Evolutionary conservation across 2,888 invertebrate species (phyloP), one percentile per base, ranked within the genome.

Genomic region (Lagria hirta): DNA sequence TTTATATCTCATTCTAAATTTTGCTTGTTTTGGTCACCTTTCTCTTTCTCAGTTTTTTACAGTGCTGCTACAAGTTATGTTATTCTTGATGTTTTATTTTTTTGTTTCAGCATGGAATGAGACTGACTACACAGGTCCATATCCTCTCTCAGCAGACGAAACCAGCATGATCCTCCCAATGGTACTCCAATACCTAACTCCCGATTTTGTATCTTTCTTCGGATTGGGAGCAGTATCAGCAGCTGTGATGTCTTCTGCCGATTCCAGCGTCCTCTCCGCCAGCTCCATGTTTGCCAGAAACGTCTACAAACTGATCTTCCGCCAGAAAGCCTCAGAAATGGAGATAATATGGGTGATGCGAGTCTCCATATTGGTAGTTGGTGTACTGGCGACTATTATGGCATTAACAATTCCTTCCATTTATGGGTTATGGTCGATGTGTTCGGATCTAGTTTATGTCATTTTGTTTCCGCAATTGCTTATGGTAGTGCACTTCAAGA

Each of bases 271-370:
- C 33, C 80, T 99, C 11, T 96, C 97, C 12, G 98, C 98, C 2
- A 93, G 94, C 57, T 95, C 97, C 15, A 98, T 99, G 98, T 99
- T 99, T 69, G 97, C 98, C 49, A 83, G 97, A 69, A 99, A 99
- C 73, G 91, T 99, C 57, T 98, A 98, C 81, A 95, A 91, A 75
- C 81, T 95, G 71, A 93, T 98, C 68, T 94, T 99, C 75, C 79
- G 98, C 42, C 95, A 95, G 73, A 84, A 87, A 70, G 97, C 97
- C 20, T 95, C 95, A 16, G 98, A 98, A 76, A 89, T 88, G 83
- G 98, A 98, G 78, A 94, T 99, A 62, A 89, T 90, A 65, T 90
- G 90, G 89, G 90, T 91, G 66, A 97, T 99, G 97, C 79, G 96
- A 54, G 82, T 82, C 2, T 82, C 89, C 36, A 97, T 98, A 64